A percentile compares a stretch with the other conserved stretches of the same genome.
Conservation (phyloP, 2,113 vertebrate species). For the Suricata suricatta region DNA sequence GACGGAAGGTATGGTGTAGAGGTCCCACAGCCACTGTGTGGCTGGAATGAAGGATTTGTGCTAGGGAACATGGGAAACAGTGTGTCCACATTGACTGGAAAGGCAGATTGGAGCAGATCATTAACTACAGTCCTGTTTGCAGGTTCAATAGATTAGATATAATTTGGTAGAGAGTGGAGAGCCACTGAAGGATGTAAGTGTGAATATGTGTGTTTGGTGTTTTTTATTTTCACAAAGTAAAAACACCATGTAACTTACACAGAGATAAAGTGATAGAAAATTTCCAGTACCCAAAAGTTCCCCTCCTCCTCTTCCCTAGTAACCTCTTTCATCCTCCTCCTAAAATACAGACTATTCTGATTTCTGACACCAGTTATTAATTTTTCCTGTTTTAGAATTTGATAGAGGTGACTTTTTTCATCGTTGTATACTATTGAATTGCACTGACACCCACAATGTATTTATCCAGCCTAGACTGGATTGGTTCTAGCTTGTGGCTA, state of each 20-base stretch:
- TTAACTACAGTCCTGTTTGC: background rate
- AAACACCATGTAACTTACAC: background rate
- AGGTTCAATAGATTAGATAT: background rate
- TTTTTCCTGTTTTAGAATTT: background rate
- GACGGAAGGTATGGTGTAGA: background rate
- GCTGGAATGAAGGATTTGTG: background rate
- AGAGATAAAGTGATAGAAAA: background rate
- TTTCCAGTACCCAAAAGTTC: background rate
- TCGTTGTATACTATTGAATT: background rate
- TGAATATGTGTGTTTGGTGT: background rate
- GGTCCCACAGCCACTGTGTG: background rate
- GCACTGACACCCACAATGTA: background rate
- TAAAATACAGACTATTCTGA: background rate
- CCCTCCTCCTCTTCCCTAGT: background rate
- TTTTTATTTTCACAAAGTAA: slow-evolving; percentile 30
- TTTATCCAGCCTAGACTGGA: background rate
- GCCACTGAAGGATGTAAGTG: background rate
- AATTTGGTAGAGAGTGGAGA: background rate
- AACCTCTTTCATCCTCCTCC: background rate
- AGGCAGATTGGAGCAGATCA: background rate
- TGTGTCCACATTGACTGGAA: background rate
- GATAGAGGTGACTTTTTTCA: background rate
- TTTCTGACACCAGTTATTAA: background rate
- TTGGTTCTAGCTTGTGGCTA: background rate
- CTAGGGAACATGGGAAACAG: background rate